Percentiles rank a stretch among this genome's conserved stretches.
These are phyloP conservation scores for Coracopsis vasa DNA, from an alignment of 2,113 vertebrate genomes.

Conservation along the genomic window DNA sequence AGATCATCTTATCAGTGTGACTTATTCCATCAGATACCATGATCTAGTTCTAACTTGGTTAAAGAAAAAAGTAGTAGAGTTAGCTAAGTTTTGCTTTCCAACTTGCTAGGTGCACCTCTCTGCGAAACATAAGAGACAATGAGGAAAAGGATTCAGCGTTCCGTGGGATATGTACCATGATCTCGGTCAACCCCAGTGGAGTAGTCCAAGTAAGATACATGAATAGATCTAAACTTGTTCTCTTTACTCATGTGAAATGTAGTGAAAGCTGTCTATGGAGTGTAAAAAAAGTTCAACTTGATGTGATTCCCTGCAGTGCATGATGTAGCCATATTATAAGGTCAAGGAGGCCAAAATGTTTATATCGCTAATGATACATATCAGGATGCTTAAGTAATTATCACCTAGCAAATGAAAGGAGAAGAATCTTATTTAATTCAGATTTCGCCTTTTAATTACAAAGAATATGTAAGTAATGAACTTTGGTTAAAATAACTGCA, in stretches of 20 bases:
- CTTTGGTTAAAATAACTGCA: neutral
- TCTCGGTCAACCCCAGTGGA: constrained; percentile 94
- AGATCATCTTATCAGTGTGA: constrained; percentile 21
- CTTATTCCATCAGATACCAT: constrained; percentile 80
- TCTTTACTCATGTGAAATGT: neutral
- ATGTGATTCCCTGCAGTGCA: neutral
- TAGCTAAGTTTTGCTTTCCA: constrained; percentile 47
- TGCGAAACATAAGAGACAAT: constrained; percentile 98
- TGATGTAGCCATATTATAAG: neutral
- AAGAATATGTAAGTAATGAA: neutral
- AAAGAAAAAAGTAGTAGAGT: neutral
- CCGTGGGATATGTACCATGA: constrained; percentile 98
- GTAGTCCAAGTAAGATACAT: constrained; percentile 90
- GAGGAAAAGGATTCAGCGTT: constrained; percentile 98
- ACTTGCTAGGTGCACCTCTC: constrained; percentile 92
- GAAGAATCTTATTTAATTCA: neutral
- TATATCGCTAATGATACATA: rapidly evolving
- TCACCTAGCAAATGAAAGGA: neutral
- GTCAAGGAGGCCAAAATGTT: neutral
- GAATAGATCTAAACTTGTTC: neutral
- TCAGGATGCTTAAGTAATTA: neutral
- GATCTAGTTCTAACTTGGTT: neutral
- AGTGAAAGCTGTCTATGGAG: neutral
- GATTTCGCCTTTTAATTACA: neutral
- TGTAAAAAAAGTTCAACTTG: neutral